phyloP scores from a whole-genome alignment of 2,888 invertebrate genomes.

The Auanema sp. region DNA sequence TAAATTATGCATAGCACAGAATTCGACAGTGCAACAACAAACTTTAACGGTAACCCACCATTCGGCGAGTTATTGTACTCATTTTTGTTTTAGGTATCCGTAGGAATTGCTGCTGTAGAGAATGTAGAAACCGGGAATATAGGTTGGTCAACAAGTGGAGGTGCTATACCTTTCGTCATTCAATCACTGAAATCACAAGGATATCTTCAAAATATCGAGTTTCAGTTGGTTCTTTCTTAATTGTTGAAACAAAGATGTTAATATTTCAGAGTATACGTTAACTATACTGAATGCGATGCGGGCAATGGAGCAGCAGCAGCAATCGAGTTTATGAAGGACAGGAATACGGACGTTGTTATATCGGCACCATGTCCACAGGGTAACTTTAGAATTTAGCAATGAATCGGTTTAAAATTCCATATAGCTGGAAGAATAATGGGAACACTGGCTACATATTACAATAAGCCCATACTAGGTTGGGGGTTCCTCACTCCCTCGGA shows the following conservation, averaged over 20 bases:
- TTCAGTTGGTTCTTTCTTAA: slow-evolving; percentile 20
- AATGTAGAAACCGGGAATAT: slow-evolving; percentile 9
- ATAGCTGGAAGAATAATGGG: slow-evolving; percentile 26
- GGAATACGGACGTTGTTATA: slow-evolving; percentile 44
- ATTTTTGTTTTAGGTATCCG: slow-evolving; percentile 14
- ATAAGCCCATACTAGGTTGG: slow-evolving; percentile 30
- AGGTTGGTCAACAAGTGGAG: slow-evolving; percentile 28
- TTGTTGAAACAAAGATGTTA: neutral
- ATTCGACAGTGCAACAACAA: too few relatives aligned
- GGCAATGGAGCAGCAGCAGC: slow-evolving; percentile 23
- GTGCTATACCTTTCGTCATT: slow-evolving; percentile 30
- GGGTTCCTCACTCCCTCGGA: slow-evolving; percentile 28
- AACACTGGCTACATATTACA: slow-evolving; percentile 22
- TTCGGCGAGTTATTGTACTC: neutral
- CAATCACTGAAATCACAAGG: slow-evolving; percentile 21
- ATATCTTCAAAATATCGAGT: slow-evolving; percentile 25
- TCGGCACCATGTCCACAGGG: slow-evolving; percentile 44
- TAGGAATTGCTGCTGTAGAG: slow-evolving; percentile 16
- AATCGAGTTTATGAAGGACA: slow-evolving; percentile 36
- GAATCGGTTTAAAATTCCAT: neutral
- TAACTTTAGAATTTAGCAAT: neutral
- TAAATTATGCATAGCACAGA: too few relatives aligned
- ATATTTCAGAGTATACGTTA: slow-evolving; percentile 23
- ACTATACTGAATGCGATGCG: slow-evolving; percentile 35
- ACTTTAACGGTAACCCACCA: too few relatives aligned